phyloP scores from a whole-genome alignment of 2,113 vertebrate genomes.

The Microtus montanus region DNA sequence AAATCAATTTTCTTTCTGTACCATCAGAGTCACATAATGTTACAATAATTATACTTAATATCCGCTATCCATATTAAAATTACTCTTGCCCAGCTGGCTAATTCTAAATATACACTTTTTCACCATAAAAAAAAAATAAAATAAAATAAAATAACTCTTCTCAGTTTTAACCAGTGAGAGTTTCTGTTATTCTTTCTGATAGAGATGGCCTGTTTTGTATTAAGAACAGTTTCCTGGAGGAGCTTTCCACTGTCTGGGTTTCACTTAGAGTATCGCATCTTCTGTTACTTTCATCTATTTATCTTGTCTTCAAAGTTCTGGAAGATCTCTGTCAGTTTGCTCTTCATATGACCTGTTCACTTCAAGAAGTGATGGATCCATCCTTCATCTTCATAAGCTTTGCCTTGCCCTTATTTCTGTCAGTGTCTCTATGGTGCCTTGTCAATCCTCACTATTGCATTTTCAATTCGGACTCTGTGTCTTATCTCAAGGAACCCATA shows the following conservation, averaged over 20 bases:
- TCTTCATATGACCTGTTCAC: neutral
- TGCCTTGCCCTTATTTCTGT: neutral
- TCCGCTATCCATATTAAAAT: neutral
- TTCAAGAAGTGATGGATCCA: neutral
- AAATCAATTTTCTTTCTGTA: neutral
- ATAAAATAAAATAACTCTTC: neutral
- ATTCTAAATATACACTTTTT: too few species aligned
- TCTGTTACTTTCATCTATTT: neutral
- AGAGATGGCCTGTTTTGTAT: neutral
- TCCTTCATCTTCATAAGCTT: neutral
- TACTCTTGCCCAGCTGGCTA: too few species aligned
- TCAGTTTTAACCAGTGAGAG: neutral
- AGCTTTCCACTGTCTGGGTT: slow-evolving; percentile 4
- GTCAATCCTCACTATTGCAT: neutral
- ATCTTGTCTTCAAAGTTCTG: neutral
- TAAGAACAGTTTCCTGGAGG: neutral
- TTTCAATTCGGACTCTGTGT: neutral
- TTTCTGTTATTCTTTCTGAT: neutral
- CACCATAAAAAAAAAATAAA: too few species aligned
- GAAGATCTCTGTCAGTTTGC: neutral
- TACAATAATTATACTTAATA: neutral
- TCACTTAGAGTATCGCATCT: neutral
- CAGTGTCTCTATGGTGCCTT: neutral
- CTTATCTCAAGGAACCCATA: neutral
- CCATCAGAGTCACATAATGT: neutral